These are phyloP conservation scores for Andrena dorsata DNA, from an alignment of 2,888 invertebrate species.

Conservation along the genomic window DNA sequence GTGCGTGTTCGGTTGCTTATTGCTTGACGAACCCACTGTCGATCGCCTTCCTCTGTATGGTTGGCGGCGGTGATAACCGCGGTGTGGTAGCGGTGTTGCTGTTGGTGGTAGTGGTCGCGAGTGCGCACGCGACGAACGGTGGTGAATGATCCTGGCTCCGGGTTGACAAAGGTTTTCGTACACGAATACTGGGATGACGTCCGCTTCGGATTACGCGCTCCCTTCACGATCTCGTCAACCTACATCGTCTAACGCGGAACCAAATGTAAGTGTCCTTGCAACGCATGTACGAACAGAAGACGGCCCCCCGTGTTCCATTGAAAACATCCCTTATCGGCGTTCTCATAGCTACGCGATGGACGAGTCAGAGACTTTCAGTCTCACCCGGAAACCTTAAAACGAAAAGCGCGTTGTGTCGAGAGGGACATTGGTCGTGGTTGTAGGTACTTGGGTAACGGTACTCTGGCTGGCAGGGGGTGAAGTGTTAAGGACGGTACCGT, in stretches of 20 bases:
- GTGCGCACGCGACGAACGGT: slow-evolving; percentile 69
- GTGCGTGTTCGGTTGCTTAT: slow-evolving; percentile 18
- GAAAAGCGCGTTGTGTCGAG: background rate
- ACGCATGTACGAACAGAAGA: slow-evolving; percentile 19
- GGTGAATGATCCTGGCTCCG: slow-evolving; percentile 73
- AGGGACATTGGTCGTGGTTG: slow-evolving; percentile 6
- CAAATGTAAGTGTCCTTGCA: slow-evolving; percentile 75
- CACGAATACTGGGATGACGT: slow-evolving; percentile 76
- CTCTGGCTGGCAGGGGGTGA: slow-evolving; percentile 39
- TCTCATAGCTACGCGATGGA: too few relatives aligned
- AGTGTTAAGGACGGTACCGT: slow-evolving; percentile 7
- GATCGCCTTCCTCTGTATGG: slow-evolving; percentile 11
- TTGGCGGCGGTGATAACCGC: slow-evolving; percentile 11
- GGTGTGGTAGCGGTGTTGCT: slow-evolving; percentile 45
- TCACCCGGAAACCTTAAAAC: background rate
- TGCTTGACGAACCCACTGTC: slow-evolving; percentile 6
- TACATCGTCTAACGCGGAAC: slow-evolving; percentile 76
- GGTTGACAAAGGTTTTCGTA: slow-evolving; percentile 70
- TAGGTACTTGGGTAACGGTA: slow-evolving; percentile 48
- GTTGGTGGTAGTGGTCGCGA: slow-evolving; percentile 65
- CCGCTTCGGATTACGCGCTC: slow-evolving; percentile 76
- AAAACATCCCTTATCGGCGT: too few relatives aligned
- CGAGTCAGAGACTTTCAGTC: background rate
- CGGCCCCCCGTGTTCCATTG: background rate
- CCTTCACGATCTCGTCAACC: slow-evolving; percentile 74